A percentile compares a stretch with the other conserved stretches of the same genome.
Evolutionary conservation across 1,140 invertebrate genomes (phyloP).

Genomic region (Macrobrachium nipponense): DNA sequence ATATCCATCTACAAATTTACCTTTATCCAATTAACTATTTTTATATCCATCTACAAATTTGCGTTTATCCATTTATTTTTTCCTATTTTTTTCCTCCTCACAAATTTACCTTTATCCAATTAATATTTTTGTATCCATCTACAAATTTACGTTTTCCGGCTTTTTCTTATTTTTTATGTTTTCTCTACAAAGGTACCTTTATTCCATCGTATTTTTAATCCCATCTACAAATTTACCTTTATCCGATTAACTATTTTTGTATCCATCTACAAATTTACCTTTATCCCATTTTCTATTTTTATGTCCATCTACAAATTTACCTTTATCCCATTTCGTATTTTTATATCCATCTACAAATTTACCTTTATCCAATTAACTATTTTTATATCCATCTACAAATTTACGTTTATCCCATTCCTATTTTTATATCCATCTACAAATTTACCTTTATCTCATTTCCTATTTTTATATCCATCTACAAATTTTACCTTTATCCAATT

Average conservation of each 20-base stretch:
- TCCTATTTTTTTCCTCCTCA: background rate
- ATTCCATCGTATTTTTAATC: background rate
- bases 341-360: too few species aligned
- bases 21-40: too few species aligned
- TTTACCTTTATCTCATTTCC: background rate
- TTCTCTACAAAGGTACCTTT: background rate
- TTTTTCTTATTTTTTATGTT: too few species aligned
- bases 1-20: background rate
- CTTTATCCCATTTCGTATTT: background rate
- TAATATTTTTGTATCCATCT: background rate
- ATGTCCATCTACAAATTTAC: background rate
- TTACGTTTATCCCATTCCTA: background rate
- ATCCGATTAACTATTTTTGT: too few species aligned
- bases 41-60: background rate
- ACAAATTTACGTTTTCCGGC: background rate
- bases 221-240: too few species aligned
- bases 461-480: background rate
- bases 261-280: background rate
- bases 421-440: background rate
- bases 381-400: too few species aligned
- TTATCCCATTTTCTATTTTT: background rate
- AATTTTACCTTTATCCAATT: too few species aligned
- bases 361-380: too few species aligned
- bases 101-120: background rate
- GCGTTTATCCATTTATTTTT: background rate